These are phyloP conservation scores for Bubalus kerabau DNA, from an alignment of 2,113 vertebrate species.

Conservation along the genomic window DNA sequence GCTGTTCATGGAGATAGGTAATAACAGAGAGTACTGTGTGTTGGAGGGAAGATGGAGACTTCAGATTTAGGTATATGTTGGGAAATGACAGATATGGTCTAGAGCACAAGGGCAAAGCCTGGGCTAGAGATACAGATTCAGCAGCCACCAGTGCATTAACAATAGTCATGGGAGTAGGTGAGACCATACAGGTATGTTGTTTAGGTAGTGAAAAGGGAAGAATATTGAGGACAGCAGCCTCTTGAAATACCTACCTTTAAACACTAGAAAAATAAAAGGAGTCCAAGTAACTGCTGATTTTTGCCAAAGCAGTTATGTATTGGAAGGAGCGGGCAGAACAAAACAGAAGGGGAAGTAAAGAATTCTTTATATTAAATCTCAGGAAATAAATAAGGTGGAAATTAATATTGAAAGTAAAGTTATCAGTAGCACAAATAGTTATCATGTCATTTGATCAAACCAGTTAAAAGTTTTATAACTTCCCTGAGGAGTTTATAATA, in stretches of 20 bases:
- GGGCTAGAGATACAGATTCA: neutral
- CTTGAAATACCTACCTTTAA: neutral
- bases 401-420: neutral
- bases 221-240: neutral
- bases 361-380: neutral
- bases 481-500: neutral
- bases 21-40: neutral
- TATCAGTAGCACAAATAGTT: neutral
- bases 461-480: neutral
- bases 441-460: neutral
- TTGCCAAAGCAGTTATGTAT: neutral
- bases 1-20: neutral
- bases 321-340: neutral
- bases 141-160: neutral
- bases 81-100: neutral
- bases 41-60: neutral
- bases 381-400: neutral
- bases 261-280: neutral
- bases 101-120: neutral
- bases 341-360: neutral
- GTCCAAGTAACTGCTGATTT: neutral
- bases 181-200: neutral
- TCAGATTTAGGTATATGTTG: neutral
- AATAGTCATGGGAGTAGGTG: neutral
- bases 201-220: neutral